Conservation (phyloP, 2,797 vertebrate genomes). For the Sebastes nivosus region DNA sequence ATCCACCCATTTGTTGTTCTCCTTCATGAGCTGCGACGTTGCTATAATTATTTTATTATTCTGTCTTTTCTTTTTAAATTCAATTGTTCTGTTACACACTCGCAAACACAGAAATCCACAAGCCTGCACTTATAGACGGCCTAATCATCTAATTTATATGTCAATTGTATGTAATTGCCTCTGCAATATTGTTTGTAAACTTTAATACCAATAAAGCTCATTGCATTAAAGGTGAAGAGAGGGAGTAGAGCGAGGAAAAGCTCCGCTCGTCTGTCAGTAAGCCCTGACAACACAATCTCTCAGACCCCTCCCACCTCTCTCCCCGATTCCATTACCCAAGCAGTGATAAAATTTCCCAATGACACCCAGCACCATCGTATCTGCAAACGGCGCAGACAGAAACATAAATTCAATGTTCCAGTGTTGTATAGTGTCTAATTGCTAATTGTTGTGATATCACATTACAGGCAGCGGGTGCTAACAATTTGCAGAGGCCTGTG, state of each 20-base stretch:
- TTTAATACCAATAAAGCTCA: conserved; percentile 36
- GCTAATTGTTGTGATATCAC: conserved; percentile 80
- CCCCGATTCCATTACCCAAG: conserved; percentile 76
- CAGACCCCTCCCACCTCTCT: conserved; percentile 47
- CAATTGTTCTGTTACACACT: background rate
- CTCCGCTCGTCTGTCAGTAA: conserved; percentile 69
- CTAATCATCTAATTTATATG: conserved; percentile 27
- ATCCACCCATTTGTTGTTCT: background rate
- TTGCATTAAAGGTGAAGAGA: conserved; percentile 25
- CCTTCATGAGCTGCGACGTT: background rate
- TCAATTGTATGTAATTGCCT: conserved; percentile 26
- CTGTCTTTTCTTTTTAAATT: background rate
- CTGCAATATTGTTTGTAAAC: conserved; percentile 38
- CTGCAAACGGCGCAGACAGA: conserved; percentile 61
- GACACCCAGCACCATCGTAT: conserved; percentile 70
- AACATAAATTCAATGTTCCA: conserved; percentile 67
- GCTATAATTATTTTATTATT: background rate
- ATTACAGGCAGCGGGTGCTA: conserved; percentile 63
- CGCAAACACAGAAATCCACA: background rate
- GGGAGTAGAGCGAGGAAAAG: conserved; percentile 28
- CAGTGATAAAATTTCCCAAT: conserved; percentile 77
- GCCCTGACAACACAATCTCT: conserved; percentile 75
- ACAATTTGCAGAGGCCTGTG: conserved; percentile 46
- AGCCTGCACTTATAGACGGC: background rate
- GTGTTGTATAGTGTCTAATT: conserved; percentile 60